A percentile compares a stretch with the other conserved stretches of the same genome.
Evolutionary conservation across 2,888 invertebrate genomes (phyloP).

Genomic region (Catocala sponsa): DNA sequence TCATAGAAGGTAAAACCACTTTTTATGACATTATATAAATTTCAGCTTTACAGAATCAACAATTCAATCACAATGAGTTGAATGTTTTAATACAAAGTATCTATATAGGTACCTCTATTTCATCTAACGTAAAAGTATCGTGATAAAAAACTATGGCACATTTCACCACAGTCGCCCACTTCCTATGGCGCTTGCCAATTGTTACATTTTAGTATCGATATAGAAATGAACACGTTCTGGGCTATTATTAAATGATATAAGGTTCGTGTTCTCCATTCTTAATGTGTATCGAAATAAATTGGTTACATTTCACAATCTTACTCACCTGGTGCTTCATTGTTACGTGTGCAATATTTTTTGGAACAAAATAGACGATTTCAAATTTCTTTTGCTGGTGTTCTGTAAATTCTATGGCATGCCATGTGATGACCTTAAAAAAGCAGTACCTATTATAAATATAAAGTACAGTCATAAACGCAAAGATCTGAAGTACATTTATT

Average conservation of each 20-base stretch:
- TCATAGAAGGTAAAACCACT: too few relatives aligned
- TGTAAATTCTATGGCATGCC: too few relatives aligned
- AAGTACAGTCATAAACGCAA: too few relatives aligned
- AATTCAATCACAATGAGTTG: slow-evolving; percentile 20
- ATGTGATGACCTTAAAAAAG: background rate
- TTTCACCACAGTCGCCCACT: slow-evolving; percentile 69
- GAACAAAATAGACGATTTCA: too few relatives aligned
- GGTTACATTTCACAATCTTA: background rate
- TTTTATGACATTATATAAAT: background rate
- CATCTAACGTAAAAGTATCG: slow-evolving; percentile 35
- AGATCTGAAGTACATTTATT: background rate
- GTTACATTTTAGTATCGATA: slow-evolving; percentile 66
- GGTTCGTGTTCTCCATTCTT: slow-evolving; percentile 20
- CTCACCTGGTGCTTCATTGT: background rate
- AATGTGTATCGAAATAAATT: slow-evolving; percentile 6
- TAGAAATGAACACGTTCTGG: slow-evolving; percentile 61
- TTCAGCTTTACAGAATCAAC: background rate
- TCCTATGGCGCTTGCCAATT: slow-evolving; percentile 76
- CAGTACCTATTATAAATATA: too few relatives aligned
- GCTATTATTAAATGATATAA: slow-evolving; percentile 61
- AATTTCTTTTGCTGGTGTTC: too few relatives aligned
- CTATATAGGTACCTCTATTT: slow-evolving; percentile 29
- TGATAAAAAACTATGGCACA: slow-evolving; percentile 43
- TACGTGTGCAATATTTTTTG: background rate
- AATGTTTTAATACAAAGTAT: slow-evolving; percentile 32